These are phyloP conservation scores for Loris lydekkerianus DNA, from an alignment of 2,797 vertebrate species.

Conservation along the genomic window DNA sequence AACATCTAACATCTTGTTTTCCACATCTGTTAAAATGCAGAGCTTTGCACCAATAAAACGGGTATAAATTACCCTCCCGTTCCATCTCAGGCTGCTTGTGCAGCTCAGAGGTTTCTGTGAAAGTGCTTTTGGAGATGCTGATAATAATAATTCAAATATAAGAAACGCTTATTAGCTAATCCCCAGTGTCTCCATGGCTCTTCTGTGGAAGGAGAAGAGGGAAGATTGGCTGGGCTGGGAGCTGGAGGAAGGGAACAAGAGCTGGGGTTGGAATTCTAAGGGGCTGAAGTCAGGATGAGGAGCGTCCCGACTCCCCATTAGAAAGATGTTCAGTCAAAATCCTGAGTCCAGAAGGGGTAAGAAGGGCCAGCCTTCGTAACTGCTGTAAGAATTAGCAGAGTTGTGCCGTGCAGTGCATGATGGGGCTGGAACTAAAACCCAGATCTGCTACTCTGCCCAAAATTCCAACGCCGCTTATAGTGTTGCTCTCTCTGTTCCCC, in stretches of 20 bases:
- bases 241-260: background rate
- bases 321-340: background rate
- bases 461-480: background rate
- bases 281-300: background rate
- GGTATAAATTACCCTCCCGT: rapidly evolving
- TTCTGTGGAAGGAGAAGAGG: background rate
- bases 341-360: background rate
- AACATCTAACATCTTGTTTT: background rate
- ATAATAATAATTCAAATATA: background rate
- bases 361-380: background rate
- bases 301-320: background rate
- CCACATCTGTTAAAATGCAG: background rate
- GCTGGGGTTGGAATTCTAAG: background rate
- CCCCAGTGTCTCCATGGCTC: background rate
- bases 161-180: background rate
- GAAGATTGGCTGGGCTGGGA: background rate
- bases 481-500: background rate
- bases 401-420: rapidly evolving
- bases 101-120: background rate
- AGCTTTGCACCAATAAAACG: background rate
- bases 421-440: background rate
- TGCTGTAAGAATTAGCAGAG: rapidly evolving
- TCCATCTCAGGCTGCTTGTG: background rate
- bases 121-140: background rate
- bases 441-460: background rate